phyloP scores from a whole-genome alignment of 2,888 invertebrate genomes.

The Tanypteryx hageni region DNA sequence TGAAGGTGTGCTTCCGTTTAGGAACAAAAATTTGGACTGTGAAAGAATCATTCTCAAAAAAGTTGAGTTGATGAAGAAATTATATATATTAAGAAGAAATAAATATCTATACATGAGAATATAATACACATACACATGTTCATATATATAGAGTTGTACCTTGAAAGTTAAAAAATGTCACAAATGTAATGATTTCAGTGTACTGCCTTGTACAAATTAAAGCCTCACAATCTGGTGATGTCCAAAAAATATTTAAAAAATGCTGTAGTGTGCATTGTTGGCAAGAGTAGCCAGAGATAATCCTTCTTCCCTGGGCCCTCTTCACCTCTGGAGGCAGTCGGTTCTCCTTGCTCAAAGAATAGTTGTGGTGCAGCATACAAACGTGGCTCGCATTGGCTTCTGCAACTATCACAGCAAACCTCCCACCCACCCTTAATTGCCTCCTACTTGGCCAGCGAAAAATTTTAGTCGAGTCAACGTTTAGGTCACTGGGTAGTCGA shows the following conservation, averaged over 20 bases:
- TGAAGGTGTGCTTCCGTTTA: conserved; percentile 63
- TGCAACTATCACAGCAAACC: conserved; percentile 33
- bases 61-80: conserved; percentile 67
- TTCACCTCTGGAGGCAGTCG: conserved; percentile 66
- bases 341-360: conserved; percentile 66
- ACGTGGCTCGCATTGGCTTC: conserved; percentile 58
- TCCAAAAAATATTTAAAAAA: conserved; percentile 65
- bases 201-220: conserved; percentile 67
- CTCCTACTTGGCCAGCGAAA: conserved; percentile 26
- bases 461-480: background rate
- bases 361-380: conserved; percentile 66
- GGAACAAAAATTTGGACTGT: conserved; percentile 62
- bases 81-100: conserved; percentile 66
- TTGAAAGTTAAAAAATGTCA: conserved; percentile 68
- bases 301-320: conserved; percentile 66
- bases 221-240: conserved; percentile 60
- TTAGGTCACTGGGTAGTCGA: conserved; percentile 18
- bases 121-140: conserved; percentile 67
- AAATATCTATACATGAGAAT: conserved; percentile 67
- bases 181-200: conserved; percentile 68
- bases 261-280: conserved; percentile 65
- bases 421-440: conserved; percentile 25
- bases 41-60: conserved; percentile 57
- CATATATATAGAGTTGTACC: conserved; percentile 69
- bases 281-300: conserved; percentile 60